These are phyloP conservation scores for Andricus grossulariae DNA, from an alignment of 1,140 invertebrate genomes.

Conservation along the genomic window DNA sequence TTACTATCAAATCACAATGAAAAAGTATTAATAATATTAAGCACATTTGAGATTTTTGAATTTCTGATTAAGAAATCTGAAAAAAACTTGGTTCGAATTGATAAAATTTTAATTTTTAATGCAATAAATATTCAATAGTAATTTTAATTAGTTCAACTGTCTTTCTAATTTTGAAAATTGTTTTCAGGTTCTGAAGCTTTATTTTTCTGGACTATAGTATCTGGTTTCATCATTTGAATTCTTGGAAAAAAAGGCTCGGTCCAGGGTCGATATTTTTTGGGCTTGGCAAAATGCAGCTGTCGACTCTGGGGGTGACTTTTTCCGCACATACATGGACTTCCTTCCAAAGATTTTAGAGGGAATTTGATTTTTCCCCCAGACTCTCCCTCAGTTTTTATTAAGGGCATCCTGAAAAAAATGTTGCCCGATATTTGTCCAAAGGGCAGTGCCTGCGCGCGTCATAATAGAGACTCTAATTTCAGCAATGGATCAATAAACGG, in stretches of 20 bases:
- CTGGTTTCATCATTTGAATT: background rate
- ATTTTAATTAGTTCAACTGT: no score
- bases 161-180: no score
- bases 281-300: constrained; percentile 21
- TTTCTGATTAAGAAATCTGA: no score
- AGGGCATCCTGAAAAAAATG: background rate
- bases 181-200: no score
- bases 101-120: no score
- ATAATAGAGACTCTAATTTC: constrained; percentile 54
- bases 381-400: constrained; percentile 4
- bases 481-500: constrained; percentile 68
- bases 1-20: no score
- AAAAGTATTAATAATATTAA: no score
- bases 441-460: constrained; percentile 35
- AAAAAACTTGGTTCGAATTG: no score
- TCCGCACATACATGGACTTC: background rate
- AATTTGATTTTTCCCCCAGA: background rate
- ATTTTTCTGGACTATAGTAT: no score
- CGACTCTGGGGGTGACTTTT: background rate
- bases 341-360: background rate
- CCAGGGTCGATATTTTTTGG: constrained; percentile 42
- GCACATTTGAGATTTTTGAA: no score
- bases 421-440: background rate
- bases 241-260: background rate
- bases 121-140: no score